A percentile compares a stretch with the other conserved stretches of the same genome.
phyloP scores from a whole-genome alignment of 2,113 vertebrate species.

The Tachysurus vachellii region DNA sequence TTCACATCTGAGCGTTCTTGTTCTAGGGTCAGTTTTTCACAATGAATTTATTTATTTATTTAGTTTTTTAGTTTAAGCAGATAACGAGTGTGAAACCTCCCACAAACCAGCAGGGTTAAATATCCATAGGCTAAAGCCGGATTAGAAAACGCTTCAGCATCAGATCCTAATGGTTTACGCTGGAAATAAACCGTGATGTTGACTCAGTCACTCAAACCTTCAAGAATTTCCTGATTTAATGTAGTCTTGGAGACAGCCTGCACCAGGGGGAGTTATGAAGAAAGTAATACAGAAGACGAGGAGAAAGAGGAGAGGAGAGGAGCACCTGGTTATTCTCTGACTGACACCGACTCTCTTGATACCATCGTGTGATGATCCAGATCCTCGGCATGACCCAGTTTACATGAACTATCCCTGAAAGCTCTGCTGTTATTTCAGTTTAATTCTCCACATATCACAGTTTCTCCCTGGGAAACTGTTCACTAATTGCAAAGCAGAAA shows the following conservation, averaged over 20 bases:
- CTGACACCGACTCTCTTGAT: neutral
- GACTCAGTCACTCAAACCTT: neutral
- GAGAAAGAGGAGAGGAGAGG: neutral
- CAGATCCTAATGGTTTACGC: neutral
- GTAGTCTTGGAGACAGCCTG: neutral
- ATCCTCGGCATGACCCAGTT: constrained; percentile 3
- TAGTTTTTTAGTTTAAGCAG: neutral
- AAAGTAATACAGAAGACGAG: neutral
- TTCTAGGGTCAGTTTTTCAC: no score
- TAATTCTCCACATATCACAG: neutral
- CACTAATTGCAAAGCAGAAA: neutral
- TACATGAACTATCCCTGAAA: neutral
- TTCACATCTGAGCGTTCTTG: no score
- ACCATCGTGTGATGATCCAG: constrained; percentile 12
- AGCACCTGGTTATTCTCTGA: constrained; percentile 7
- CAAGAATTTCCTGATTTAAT: constrained; percentile 15
- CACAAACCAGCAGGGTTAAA: neutral
- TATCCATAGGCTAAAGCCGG: neutral
- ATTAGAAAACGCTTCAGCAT: neutral
- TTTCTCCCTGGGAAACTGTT: neutral
- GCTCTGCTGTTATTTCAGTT: neutral
- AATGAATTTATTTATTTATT: neutral
- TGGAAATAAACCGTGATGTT: neutral
- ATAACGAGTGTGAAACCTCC: neutral
- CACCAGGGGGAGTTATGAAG: constrained; percentile 10